Conservation (phyloP, 2,113 vertebrate species). For the Gulo gulo region DNA sequence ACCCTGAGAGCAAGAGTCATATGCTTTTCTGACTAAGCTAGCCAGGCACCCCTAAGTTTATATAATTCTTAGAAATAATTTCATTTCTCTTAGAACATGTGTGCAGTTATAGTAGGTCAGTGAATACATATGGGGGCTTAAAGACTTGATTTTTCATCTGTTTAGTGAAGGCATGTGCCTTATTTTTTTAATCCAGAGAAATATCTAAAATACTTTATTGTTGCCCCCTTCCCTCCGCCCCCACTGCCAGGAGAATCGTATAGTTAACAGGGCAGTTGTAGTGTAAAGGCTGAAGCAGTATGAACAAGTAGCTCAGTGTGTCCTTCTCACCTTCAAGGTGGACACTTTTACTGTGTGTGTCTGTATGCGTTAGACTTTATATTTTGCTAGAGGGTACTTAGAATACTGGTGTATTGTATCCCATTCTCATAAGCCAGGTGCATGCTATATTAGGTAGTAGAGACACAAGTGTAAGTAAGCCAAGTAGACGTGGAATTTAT, state of each 20-base stretch:
- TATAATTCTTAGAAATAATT: constrained; percentile 22
- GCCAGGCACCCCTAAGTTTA: not conserved
- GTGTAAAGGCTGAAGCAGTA: not conserved
- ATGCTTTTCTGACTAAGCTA: not conserved
- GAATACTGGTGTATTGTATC: not conserved
- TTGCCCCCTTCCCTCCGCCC: no score
- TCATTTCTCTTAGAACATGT: not conserved
- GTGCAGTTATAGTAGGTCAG: not conserved
- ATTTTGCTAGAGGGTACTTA: not conserved
- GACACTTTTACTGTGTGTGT: not conserved
- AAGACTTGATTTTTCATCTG: constrained; percentile 10
- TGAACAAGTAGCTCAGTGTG: not conserved
- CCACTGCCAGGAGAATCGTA: not conserved
- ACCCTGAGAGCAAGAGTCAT: not conserved
- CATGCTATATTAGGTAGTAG: not conserved
- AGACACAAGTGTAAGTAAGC: not conserved
- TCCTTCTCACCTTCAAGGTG: not conserved
- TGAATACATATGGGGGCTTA: not conserved
- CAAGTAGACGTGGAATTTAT: not conserved
- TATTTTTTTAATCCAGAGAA: constrained; percentile 10
- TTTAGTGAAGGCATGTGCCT: not conserved
- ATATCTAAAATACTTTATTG: constrained; percentile 14
- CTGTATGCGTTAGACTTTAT: not conserved
- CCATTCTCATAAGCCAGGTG: not conserved
- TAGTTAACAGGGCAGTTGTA: not conserved